phyloP scores from a whole-genome alignment of 2,888 invertebrate species.

The Epinotia demarniana region DNA sequence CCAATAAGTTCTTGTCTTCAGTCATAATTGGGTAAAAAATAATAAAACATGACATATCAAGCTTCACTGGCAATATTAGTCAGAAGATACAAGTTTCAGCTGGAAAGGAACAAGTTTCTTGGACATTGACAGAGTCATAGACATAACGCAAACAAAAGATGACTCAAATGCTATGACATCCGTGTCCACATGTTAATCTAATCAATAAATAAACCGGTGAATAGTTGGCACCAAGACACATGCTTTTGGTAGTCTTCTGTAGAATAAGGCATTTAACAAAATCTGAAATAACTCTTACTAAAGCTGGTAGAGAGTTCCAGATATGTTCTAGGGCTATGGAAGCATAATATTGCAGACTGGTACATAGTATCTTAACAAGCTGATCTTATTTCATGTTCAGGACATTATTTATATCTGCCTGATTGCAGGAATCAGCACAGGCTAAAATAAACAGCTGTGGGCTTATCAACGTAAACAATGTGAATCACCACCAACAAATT shows the following conservation, averaged over 20 bases:
- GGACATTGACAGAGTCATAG: not conserved
- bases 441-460: not conserved
- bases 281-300: not conserved
- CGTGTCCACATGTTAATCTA: not conserved
- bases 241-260: not conserved
- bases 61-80: not conserved
- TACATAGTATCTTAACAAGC: not conserved
- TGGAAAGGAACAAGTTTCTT: not conserved
- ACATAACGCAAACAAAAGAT: not conserved
- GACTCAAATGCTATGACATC: not conserved
- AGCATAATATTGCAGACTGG: not conserved
- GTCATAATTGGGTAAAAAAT: not conserved
- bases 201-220: too few relatives aligned
- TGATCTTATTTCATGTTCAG: not conserved
- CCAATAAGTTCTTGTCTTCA: not conserved
- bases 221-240: not conserved
- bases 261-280: not conserved
- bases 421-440: not conserved
- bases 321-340: not conserved
- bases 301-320: not conserved
- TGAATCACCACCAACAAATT: slow-evolving; percentile 13
- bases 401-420: not conserved
- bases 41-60: not conserved
- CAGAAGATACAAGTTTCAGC: not conserved
- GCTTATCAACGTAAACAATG: slow-evolving; percentile 7